Conservation (phyloP, 2,888 invertebrate species). For the Calliopum simillimum region DNA sequence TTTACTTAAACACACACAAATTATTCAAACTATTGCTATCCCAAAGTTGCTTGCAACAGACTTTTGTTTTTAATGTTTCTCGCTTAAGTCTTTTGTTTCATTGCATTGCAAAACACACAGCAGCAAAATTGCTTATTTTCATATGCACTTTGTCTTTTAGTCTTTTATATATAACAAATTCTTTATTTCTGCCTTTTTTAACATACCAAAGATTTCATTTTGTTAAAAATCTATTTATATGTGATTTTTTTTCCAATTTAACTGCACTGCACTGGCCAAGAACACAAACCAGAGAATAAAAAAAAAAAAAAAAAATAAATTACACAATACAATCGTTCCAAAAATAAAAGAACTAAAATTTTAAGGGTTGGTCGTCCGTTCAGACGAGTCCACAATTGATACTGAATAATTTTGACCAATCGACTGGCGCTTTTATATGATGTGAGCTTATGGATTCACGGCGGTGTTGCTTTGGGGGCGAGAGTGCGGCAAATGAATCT, state of each 20-base stretch:
- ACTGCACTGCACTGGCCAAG: conserved; percentile 19
- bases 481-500: conserved; percentile 40
- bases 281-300: background rate
- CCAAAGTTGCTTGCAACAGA: too few species aligned
- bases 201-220: conserved; percentile 68
- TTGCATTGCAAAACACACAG: background rate
- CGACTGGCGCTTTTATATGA: conserved; percentile 66
- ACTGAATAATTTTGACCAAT: conserved; percentile 66
- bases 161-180: background rate
- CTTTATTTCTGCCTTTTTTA: conserved; percentile 39
- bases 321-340: conserved; percentile 45
- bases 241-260: background rate
- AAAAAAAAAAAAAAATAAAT: background rate
- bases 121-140: background rate
- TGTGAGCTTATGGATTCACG: conserved; percentile 38
- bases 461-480: conserved; percentile 34
- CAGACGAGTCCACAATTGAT: conserved; percentile 67
- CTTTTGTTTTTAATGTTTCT: background rate
- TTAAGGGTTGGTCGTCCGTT: conserved; percentile 58
- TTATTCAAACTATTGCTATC: too few species aligned
- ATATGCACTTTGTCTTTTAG: background rate
- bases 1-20: too few species aligned
- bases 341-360: conserved; percentile 37
- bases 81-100: conserved; percentile 26
- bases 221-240: conserved; percentile 34